Evolutionary conservation across 1,140 invertebrate species (phyloP).

Genomic region (Drosophila kurseongensis): DNA sequence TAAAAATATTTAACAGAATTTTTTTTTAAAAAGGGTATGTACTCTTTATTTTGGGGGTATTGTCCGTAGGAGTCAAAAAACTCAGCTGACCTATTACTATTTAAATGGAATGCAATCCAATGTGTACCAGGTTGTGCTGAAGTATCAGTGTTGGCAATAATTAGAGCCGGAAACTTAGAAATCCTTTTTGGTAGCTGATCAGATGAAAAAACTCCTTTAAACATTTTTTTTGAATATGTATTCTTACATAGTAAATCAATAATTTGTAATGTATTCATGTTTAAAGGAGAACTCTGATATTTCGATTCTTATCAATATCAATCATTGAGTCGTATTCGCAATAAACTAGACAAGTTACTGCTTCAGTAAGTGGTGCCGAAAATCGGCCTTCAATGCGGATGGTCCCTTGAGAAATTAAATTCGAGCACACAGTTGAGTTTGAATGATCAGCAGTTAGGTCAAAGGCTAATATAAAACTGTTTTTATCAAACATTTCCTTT

Average conservation of each 20-base stretch:
- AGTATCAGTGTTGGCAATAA: neutral
- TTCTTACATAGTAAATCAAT: neutral
- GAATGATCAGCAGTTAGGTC: slow-evolving; percentile 8
- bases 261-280: neutral
- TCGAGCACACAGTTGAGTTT: neutral
- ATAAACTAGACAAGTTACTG: neutral
- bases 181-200: neutral
- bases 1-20: neutral
- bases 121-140: neutral
- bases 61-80: too few relatives aligned
- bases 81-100: too few relatives aligned
- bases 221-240: neutral
- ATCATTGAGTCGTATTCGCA: slow-evolving; percentile 2
- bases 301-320: slow-evolving; percentile 6
- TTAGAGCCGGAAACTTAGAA: neutral
- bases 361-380: neutral
- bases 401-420: slow-evolving; percentile 4
- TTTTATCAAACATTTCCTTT: slow-evolving; percentile 6
- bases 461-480: slow-evolving; percentile 9
- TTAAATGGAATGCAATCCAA: neutral
- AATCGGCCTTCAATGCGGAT: neutral
- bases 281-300: neutral
- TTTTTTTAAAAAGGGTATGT: neutral
- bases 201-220: neutral
- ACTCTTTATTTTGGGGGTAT: too few relatives aligned